Evolutionary conservation across 2,888 invertebrate species (phyloP).

Genomic region (Catocala fraxini): DNA sequence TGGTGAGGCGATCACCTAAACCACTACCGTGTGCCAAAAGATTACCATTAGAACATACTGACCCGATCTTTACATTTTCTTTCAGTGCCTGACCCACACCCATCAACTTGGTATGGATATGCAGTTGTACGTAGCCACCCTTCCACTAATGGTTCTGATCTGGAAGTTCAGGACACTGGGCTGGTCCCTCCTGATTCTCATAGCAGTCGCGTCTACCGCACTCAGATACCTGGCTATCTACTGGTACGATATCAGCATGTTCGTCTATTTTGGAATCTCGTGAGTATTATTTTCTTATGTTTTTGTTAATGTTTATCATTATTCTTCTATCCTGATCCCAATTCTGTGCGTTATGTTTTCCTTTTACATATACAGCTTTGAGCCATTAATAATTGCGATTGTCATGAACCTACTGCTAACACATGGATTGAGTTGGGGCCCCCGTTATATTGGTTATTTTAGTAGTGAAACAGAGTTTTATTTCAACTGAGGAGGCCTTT

Average conservation of each 20-base stretch:
- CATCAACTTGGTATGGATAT: conserved; percentile 88
- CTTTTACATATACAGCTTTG: too few relatives aligned
- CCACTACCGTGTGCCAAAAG: too few relatives aligned
- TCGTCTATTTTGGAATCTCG: conserved; percentile 87
- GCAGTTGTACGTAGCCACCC: conserved; percentile 85
- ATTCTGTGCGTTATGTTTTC: too few relatives aligned
- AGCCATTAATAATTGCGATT: too few relatives aligned
- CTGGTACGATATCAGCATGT: conserved; percentile 84
- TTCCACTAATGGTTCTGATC: conserved; percentile 81
- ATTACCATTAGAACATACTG: background rate
- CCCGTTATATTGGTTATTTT: too few relatives aligned
- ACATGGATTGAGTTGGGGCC: too few relatives aligned
- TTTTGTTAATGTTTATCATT: background rate
- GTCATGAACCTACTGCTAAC: too few relatives aligned
- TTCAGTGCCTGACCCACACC: conserved; percentile 87
- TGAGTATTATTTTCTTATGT: conserved; percentile 65
- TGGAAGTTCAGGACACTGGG: conserved; percentile 77
- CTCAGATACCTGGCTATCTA: conserved; percentile 80
- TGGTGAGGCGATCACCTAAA: too few relatives aligned
- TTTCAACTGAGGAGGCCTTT: too few relatives aligned
- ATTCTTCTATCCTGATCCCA: too few relatives aligned
- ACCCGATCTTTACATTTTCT: conserved; percentile 22
- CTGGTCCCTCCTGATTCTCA: conserved; percentile 64
- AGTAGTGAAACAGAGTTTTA: too few relatives aligned
- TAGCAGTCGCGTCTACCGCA: conserved; percentile 78